phyloP scores from a whole-genome alignment of 2,113 vertebrate genomes.

The Pelvicachromis taeniatus region DNA sequence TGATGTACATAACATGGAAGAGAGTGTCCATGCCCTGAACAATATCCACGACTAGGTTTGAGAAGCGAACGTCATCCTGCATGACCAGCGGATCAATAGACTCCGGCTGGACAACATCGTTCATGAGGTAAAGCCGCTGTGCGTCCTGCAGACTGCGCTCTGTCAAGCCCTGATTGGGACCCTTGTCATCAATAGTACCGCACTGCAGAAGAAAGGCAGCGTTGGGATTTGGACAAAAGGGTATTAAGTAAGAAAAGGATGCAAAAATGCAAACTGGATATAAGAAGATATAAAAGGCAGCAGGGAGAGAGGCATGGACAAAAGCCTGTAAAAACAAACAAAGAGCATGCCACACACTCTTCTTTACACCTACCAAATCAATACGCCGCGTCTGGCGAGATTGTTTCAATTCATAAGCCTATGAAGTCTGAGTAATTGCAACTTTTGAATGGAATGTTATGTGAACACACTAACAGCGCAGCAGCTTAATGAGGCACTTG shows the following conservation, averaged over 20 bases:
- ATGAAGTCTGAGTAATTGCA: background rate
- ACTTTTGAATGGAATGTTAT: background rate
- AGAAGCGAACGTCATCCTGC: constrained; percentile 93
- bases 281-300: background rate
- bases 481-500: background rate
- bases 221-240: background rate
- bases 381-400: background rate
- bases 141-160: constrained; percentile 97
- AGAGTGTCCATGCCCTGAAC: constrained; percentile 94
- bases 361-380: background rate
- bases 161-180: constrained; percentile 89
- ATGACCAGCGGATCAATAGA: constrained; percentile 89
- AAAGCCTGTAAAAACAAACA: background rate
- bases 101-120: constrained; percentile 93
- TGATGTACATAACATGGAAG: constrained; percentile 96
- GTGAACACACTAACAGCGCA: background rate
- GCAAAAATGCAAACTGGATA: background rate
- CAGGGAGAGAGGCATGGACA: background rate
- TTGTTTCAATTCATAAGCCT: background rate
- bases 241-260: background rate
- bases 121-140: constrained; percentile 94
- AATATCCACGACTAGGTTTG: constrained; percentile 92
- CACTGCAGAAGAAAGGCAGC: constrained; percentile 72
- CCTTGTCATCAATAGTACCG: constrained; percentile 83
- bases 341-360: background rate